Percentiles rank a stretch among this genome's conserved stretches.
Evolutionary conservation across 2,888 invertebrate species (phyloP).

Genomic region (Holacanthella duospinosa): DNA sequence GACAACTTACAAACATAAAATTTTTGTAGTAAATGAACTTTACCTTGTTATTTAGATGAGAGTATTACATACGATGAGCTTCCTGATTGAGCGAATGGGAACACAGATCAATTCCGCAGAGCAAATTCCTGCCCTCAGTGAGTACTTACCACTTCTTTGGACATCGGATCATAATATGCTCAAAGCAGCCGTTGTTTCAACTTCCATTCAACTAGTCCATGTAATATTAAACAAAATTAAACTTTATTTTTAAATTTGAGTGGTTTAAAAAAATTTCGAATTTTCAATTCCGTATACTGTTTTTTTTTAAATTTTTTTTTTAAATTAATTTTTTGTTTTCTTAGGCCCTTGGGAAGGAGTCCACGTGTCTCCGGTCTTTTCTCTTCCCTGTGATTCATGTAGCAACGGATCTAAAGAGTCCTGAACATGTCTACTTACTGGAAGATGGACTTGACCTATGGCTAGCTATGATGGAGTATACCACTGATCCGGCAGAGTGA

Average conservation of each 20-base stretch:
- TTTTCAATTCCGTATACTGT: no score
- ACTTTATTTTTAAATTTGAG: background rate
- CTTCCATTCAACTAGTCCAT: constrained; percentile 75
- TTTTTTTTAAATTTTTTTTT: background rate
- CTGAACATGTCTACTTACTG: constrained; percentile 71
- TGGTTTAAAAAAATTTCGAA: no score
- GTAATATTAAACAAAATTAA: constrained; percentile 40
- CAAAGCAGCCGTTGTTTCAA: constrained; percentile 77
- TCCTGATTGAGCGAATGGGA: constrained; percentile 77
- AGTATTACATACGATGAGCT: constrained; percentile 77
- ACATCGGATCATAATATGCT: constrained; percentile 77
- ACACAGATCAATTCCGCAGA: constrained; percentile 60
- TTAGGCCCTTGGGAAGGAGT: constrained; percentile 47
- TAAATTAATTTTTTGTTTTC: constrained; percentile 15
- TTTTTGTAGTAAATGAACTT: background rate
- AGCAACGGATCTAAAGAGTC: constrained; percentile 65
- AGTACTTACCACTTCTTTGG: constrained; percentile 80
- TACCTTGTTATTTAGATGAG: constrained; percentile 56
- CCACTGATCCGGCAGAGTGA: constrained; percentile 45
- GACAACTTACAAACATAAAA: no score
- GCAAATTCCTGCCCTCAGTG: constrained; percentile 53
- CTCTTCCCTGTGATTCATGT: constrained; percentile 55
- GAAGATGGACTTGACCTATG: constrained; percentile 88
- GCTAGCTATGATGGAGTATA: constrained; percentile 70
- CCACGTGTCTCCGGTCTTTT: constrained; percentile 46